Base-by-base conservation (phyloP, 2,113 vertebrate genomes). In the Chroicocephalus ridibundus region DNA sequence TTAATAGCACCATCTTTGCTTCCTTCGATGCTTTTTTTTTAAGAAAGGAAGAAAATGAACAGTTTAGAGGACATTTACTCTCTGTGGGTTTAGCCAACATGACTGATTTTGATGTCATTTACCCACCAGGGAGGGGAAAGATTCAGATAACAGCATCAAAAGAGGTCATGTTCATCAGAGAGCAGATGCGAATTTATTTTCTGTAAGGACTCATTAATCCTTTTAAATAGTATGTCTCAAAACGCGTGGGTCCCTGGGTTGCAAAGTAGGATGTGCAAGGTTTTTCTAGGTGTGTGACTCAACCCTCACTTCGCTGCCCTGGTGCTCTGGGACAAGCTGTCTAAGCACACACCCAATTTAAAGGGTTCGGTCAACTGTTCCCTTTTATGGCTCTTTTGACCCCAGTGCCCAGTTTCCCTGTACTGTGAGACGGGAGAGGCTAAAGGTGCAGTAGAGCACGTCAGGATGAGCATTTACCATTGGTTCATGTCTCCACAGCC, bases 121-220 rank as follows among this genome's bases (percentile, higher is more conserved):
- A 82, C 83, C 86, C 95, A 95, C 72, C 27, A 76, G 91, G 91
- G 89, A 95, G 38, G 36, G 49, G n/a, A 82, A 94, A 20, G 74
- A 82, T 82, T 91, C 81, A 87, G 36, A 65, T 51, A 91, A 52
- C 47, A 78, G 54, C 68, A 2, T 85, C 69, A 83, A 95, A 97
- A 95, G 93, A 95, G 93, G 91, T 94, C 93, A 70, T 68, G 85
- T 62, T 96, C 90, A 78, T 96, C 82, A 78, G 86, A 93, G 62
- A 94, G 66, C 58, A 80, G 81, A 91, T 87, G 66, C 0, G 0
- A 74, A 91, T 93, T 85, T 83, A 58, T 86, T 85, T 94, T 88
- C 70, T 94, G 78, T 82, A 25, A 97, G 91, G 92, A 80, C 70
- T 97, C 90, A 77, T 97, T 96, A 96, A 96, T 94, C 58, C 36